These are phyloP conservation scores for Cheiracanthium punctorium DNA, from an alignment of 2,888 invertebrate genomes.

Conservation along the genomic window DNA sequence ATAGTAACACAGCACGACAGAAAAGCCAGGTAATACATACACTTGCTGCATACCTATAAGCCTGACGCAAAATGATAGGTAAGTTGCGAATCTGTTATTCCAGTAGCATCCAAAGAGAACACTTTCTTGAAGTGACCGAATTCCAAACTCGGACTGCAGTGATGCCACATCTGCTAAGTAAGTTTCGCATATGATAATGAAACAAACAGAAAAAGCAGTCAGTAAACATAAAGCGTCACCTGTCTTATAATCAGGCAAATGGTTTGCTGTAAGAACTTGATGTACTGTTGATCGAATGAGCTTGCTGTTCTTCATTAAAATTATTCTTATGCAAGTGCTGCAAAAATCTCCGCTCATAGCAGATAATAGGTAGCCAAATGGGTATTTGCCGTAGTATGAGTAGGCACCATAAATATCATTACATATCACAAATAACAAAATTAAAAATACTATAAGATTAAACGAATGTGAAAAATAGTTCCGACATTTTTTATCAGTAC, in stretches of 20 bases:
- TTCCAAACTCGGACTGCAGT: too few species aligned
- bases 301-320: slow-evolving; percentile 18
- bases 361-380: slow-evolving; percentile 29
- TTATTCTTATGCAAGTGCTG: slow-evolving; percentile 27
- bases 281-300: slow-evolving; percentile 12
- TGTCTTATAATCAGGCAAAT: neutral
- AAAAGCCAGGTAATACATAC: slow-evolving; percentile 28
- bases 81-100: neutral
- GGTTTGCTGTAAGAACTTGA: neutral
- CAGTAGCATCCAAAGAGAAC: slow-evolving; percentile 6
- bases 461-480: neutral
- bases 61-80: neutral
- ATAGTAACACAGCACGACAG: slow-evolving; percentile 23
- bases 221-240: neutral
- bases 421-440: neutral
- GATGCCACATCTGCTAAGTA: neutral
- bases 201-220: neutral
- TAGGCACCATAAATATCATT: slow-evolving; percentile 5
- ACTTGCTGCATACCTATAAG: slow-evolving; percentile 21
- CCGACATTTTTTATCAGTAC: neutral
- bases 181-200: neutral
- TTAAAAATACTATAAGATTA: neutral
- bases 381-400: neutral
- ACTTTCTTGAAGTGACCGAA: neutral
- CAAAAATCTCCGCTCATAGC: slow-evolving; percentile 34